Evolutionary conservation across 37 sponge, comb jelly and placozoan species (phyloP).

Genomic region (Cliona cf. orientalis): DNA sequence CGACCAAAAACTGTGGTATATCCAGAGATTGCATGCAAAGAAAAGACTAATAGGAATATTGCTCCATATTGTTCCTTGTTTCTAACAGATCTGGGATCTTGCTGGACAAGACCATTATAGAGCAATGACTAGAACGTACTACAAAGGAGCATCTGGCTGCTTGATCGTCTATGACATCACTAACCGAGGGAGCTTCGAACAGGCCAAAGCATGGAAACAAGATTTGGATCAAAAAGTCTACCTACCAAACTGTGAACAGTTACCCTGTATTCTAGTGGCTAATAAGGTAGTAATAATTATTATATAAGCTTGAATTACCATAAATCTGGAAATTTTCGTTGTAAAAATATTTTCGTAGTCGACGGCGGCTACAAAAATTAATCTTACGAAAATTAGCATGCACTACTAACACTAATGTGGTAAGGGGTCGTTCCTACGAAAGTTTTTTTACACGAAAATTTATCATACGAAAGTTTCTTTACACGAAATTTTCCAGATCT

Average conservation of each 20-base stretch:
- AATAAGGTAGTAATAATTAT: constrained; percentile 62
- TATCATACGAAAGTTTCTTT: no score
- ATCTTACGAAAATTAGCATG: not conserved
- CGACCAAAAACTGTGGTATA: no score
- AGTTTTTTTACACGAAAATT: no score
- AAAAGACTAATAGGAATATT: no score
- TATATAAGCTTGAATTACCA: not conserved
- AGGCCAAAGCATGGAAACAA: constrained; percentile 56
- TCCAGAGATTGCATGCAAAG: no score
- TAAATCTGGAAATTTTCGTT: not conserved
- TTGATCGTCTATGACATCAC: constrained; percentile 75
- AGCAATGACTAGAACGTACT: constrained; percentile 50
- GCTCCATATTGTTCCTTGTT: no score
- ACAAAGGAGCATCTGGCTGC: constrained; percentile 70
- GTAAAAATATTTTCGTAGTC: not conserved
- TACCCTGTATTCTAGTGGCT: constrained; percentile 62
- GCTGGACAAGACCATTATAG: constrained; percentile 51
- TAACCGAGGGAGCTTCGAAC: constrained; percentile 29
- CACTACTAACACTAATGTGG: no score
- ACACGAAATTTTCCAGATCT: not conserved
- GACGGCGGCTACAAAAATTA: not conserved
- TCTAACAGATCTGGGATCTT: constrained; percentile 46
- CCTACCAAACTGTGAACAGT: constrained; percentile 36
- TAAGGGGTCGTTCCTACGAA: no score
- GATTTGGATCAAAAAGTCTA: constrained; percentile 61